A percentile compares a stretch with the other conserved stretches of the same genome.
Evolutionary conservation across 2,797 vertebrate species (phyloP).

Genomic region (Rhodeus uyekii): DNA sequence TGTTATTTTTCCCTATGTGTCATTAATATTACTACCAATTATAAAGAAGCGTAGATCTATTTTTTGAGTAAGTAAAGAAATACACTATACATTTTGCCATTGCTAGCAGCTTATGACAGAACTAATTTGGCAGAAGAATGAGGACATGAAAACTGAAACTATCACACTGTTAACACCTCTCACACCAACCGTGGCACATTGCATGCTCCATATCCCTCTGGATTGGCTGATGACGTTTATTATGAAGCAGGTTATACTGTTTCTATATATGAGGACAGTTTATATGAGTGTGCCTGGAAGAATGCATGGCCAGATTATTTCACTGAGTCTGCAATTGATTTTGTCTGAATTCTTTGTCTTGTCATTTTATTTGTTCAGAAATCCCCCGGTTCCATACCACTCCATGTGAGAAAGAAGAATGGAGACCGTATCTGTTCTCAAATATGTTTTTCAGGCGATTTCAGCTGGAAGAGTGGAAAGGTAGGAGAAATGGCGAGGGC

Average conservation of each 20-base stretch:
- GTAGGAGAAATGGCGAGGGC: background rate
- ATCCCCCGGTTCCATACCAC: conserved; percentile 42
- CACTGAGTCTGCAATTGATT: conserved; percentile 27
- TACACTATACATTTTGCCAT: background rate
- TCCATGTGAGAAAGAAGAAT: conserved; percentile 30
- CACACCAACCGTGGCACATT: conserved; percentile 30
- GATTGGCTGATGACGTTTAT: conserved; percentile 23
- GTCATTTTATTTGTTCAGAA: conserved; percentile 41
- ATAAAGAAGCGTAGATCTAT: background rate
- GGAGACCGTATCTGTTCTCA: conserved; percentile 9
- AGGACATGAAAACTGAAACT: conserved; percentile 40
- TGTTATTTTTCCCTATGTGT: background rate
- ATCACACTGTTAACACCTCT: conserved; percentile 28
- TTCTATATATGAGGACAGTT: conserved; percentile 25
- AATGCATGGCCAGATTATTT: conserved; percentile 12
- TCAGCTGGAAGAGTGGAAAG: conserved; percentile 2
- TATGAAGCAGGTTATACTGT: conserved; percentile 22
- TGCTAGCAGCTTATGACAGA: background rate
- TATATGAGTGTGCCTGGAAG: conserved; percentile 12
- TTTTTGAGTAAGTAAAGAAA: background rate
- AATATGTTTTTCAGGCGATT: conserved; percentile 23
- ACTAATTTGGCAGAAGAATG: background rate
- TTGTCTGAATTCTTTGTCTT: conserved; percentile 22
- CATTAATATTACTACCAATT: background rate
- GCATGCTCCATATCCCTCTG: conserved; percentile 36